phyloP scores from a whole-genome alignment of 2,888 invertebrate species.

The Ectobius pallidus region DNA sequence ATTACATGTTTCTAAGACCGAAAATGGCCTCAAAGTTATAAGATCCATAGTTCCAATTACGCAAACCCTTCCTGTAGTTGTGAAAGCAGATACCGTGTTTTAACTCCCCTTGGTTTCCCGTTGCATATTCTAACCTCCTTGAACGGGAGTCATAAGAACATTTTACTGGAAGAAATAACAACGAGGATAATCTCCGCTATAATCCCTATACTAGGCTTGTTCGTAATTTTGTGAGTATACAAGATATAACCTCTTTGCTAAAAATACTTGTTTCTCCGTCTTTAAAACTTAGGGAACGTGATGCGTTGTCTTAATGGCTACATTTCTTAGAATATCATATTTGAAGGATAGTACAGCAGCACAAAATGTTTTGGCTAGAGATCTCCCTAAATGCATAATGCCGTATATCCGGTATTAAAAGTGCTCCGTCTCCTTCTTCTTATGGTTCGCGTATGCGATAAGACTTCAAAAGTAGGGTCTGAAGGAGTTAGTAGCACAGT shows the following conservation, averaged over 20 bases:
- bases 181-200: neutral
- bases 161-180: neutral
- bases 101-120: too few species aligned
- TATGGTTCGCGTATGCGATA: neutral
- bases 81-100: too few species aligned
- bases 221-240: neutral
- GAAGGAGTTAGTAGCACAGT: neutral
- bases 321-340: constrained; percentile 16
- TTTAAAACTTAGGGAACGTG: constrained; percentile 4
- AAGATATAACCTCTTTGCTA: neutral
- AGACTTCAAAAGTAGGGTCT: too few species aligned
- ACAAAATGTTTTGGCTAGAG: constrained; percentile 8
- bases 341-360: neutral
- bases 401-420: constrained; percentile 21
- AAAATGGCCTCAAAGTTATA: too few species aligned
- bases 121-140: too few species aligned
- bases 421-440: neutral
- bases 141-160: neutral
- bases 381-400: constrained; percentile 1
- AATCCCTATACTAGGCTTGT: neutral
- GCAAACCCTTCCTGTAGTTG: too few species aligned
- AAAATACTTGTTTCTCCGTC: neutral
- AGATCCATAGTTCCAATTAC: too few species aligned
- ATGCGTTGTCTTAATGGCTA: constrained; percentile 9
- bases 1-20: too few species aligned